These are phyloP conservation scores for Hecatera dysodea DNA, from an alignment of 2,888 invertebrate genomes.

Conservation along the genomic window DNA sequence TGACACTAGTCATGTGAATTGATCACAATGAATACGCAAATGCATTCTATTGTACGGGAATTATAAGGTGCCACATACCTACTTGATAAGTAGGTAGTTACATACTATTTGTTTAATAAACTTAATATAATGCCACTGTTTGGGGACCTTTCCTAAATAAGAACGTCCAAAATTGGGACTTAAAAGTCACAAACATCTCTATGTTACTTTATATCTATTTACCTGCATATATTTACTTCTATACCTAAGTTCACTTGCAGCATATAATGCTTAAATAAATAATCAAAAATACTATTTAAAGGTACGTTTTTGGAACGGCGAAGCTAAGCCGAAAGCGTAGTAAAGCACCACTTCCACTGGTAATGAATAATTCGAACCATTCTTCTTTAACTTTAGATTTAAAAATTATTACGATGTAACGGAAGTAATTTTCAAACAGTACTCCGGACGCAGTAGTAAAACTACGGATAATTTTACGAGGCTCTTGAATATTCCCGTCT, in stretches of 20 bases:
- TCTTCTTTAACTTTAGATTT: slow-evolving; percentile 31
- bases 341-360: slow-evolving; percentile 4
- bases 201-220: too few relatives aligned
- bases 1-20: slow-evolving; percentile 30
- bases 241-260: not conserved
- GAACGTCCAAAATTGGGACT: too few relatives aligned
- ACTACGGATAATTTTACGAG: slow-evolving; percentile 16
- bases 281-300: not conserved
- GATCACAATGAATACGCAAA: slow-evolving; percentile 35
- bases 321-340: slow-evolving; percentile 18
- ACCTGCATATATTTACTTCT: too few relatives aligned
- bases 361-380: slow-evolving; percentile 29
- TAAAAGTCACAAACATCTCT: too few relatives aligned
- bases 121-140: too few relatives aligned
- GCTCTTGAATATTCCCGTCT: slow-evolving; percentile 17
- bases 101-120: not conserved
- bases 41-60: slow-evolving; percentile 19
- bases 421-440: slow-evolving; percentile 36
- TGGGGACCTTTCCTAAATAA: too few relatives aligned
- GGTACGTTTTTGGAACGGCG: not conserved
- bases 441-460: not conserved
- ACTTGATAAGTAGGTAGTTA: not conserved
- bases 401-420: slow-evolving; percentile 32
- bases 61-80: too few relatives aligned
- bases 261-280: slow-evolving; percentile 15